Conservation (phyloP, 2,797 vertebrate genomes). For the Benthosema pterotum region DNA sequence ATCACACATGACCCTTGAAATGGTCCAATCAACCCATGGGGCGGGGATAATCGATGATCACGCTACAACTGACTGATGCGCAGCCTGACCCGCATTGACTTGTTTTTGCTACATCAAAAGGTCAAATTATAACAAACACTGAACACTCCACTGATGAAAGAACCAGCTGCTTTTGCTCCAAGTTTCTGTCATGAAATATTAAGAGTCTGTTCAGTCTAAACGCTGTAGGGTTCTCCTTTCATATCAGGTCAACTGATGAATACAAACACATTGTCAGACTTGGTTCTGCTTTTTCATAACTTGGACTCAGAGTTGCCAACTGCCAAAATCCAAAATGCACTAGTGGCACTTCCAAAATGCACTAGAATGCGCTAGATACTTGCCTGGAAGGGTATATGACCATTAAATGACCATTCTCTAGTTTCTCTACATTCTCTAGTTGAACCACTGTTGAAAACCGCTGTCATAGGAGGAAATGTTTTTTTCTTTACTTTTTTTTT, state of each 20-base stretch:
- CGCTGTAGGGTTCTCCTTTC: constrained; percentile 28
- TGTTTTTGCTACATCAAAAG: constrained; percentile 18
- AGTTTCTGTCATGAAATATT: constrained; percentile 30
- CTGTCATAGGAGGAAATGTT: too few species aligned
- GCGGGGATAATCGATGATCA: background rate
- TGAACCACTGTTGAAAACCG: too few species aligned
- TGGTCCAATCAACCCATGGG: background rate
- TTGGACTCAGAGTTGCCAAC: too few species aligned
- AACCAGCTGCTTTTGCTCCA: constrained; percentile 31
- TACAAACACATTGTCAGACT: constrained; percentile 22
- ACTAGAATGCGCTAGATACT: too few species aligned
- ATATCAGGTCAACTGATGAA: constrained; percentile 41
- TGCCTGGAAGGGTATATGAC: too few species aligned
- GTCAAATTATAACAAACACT: constrained; percentile 24
- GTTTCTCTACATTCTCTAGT: too few species aligned
- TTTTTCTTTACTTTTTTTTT: too few species aligned
- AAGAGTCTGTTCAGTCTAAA: constrained; percentile 27
- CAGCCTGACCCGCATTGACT: constrained; percentile 17
- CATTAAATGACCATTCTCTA: too few species aligned
- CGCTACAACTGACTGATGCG: constrained; percentile 10
- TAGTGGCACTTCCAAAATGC: too few species aligned
- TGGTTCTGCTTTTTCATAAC: too few species aligned
- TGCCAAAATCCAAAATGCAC: too few species aligned
- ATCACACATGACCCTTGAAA: background rate
- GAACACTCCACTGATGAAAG: constrained; percentile 40